Percentiles rank a stretch among this genome's conserved stretches.
These are phyloP conservation scores for Liopterus haemorrhoidalis DNA, from an alignment of 2,888 invertebrate genomes.

Conservation along the genomic window DNA sequence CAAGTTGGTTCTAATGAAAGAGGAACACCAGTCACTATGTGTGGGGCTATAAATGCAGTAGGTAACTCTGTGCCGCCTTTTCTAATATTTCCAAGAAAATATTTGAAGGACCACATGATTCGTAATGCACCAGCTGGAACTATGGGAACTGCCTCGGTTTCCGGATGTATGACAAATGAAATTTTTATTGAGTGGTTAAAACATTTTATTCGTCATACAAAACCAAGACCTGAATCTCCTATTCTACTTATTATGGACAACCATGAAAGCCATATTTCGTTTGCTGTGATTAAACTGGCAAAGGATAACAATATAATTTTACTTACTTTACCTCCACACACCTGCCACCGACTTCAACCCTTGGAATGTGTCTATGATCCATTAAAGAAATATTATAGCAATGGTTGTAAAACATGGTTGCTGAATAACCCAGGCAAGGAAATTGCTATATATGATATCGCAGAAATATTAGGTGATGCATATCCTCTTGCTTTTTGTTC, in stretches of 20 bases:
- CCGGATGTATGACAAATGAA: conserved; percentile 33
- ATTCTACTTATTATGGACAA: conserved; percentile 12
- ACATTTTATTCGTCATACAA: conserved; percentile 34
- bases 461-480: conserved; percentile 15
- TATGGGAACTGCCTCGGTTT: conserved; percentile 28
- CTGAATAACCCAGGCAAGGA: conserved; percentile 19
- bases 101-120: conserved; percentile 8
- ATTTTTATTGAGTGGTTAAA: conserved; percentile 32
- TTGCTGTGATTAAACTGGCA: conserved; percentile 14
- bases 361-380: conserved; percentile 18
- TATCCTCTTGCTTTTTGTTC: too few species aligned
- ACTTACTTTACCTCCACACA: too few species aligned
- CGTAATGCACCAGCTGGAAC: conserved; percentile 30
- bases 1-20: conserved; percentile 24
- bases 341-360: conserved; percentile 7
- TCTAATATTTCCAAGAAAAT: conserved; percentile 24
- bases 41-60: conserved; percentile 3
- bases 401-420: conserved; percentile 15
- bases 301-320: conserved; percentile 8
- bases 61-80: conserved; percentile 22
- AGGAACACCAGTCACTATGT: conserved; percentile 8
- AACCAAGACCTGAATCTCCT: conserved; percentile 11
- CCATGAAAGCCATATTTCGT: conserved; percentile 10
- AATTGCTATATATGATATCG: too few species aligned
- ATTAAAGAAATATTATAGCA: conserved; percentile 13